Percentiles rank a stretch among this genome's conserved stretches.
Evolutionary conservation across 2,797 vertebrate species (phyloP).

Genomic region (Aplochiton taeniatus): DNA sequence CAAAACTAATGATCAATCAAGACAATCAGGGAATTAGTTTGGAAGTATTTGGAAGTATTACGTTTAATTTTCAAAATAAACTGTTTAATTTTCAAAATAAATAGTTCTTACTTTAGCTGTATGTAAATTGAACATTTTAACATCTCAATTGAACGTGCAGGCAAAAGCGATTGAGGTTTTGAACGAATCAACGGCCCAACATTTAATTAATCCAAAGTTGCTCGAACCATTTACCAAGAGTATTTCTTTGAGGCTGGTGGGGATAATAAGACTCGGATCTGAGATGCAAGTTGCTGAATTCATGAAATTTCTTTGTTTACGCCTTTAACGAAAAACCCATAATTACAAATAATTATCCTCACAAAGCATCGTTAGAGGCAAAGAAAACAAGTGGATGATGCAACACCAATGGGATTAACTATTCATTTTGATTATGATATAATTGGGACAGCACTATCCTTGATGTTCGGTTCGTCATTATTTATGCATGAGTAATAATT

Average conservation of each 20-base stretch:
- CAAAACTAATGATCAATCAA: not conserved
- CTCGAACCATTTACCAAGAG: not conserved
- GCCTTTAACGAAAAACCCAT: conserved; percentile 19
- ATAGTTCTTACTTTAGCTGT: not conserved
- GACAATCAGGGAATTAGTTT: not conserved
- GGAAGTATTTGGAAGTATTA: not conserved
- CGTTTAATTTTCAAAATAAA: not conserved
- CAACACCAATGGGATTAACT: conserved; percentile 13
- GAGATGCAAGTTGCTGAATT: conserved; percentile 10
- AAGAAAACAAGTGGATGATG: not conserved
- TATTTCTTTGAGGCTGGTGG: not conserved
- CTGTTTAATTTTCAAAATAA: not conserved
- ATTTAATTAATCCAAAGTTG: conserved; percentile 2
- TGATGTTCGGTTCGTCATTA: conserved; percentile 10
- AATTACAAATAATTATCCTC: conserved; percentile 19
- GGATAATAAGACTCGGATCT: conserved; percentile 1
- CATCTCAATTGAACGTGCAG: not conserved
- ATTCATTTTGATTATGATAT: conserved; percentile 16
- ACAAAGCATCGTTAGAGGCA: conserved; percentile 7
- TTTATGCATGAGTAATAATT: conserved; percentile 11
- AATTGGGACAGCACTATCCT: conserved; percentile 8
- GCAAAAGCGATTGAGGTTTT: not conserved
- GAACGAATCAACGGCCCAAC: not conserved
- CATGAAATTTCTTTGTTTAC: conserved; percentile 16
- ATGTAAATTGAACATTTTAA: not conserved